A percentile compares a stretch with the other conserved stretches of the same genome.
These are phyloP conservation scores for Nomada flava DNA, from an alignment of 2,888 invertebrate genomes.

Conservation along the genomic window DNA sequence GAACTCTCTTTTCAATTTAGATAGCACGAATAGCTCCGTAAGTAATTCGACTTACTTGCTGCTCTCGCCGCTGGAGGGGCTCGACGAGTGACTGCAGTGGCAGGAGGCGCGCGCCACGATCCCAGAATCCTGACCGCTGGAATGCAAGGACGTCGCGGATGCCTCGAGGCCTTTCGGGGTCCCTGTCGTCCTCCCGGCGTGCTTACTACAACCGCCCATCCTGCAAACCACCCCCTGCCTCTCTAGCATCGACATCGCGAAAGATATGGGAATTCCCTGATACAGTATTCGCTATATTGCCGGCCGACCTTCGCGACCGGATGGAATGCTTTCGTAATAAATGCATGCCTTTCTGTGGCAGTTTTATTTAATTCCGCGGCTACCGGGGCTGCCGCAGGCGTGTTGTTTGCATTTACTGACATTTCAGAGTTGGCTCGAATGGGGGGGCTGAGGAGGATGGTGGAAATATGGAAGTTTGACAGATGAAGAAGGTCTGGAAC, in stretches of 20 bases:
- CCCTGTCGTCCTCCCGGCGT: slow-evolving; percentile 68
- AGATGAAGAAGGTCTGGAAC: no score
- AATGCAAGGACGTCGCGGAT: slow-evolving; percentile 92
- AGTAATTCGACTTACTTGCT: slow-evolving; percentile 87
- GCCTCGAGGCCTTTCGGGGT: slow-evolving; percentile 86
- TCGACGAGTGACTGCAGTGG: slow-evolving; percentile 88
- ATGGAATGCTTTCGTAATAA: slow-evolving; percentile 45
- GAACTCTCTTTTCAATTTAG: slow-evolving; percentile 55
- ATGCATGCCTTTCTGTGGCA: slow-evolving; percentile 43
- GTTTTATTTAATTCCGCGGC: slow-evolving; percentile 43
- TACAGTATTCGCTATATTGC: slow-evolving; percentile 45
- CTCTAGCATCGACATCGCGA: slow-evolving; percentile 52
- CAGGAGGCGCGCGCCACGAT: slow-evolving; percentile 87
- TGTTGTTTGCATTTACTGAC: slow-evolving; percentile 23
- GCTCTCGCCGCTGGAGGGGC: slow-evolving; percentile 89
- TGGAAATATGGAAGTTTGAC: no score
- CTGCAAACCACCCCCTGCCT: slow-evolving; percentile 60
- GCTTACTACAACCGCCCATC: slow-evolving; percentile 69
- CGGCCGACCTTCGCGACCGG: slow-evolving; percentile 23
- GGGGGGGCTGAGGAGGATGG: no score
- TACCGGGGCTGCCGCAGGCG: slow-evolving; percentile 15
- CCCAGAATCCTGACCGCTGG: slow-evolving; percentile 93
- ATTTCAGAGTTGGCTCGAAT: neutral
- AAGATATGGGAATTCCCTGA: slow-evolving; percentile 57
- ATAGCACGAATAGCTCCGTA: slow-evolving; percentile 49